Conservation (phyloP, 2,888 invertebrate genomes). For the Drosophila mimica region DNA sequence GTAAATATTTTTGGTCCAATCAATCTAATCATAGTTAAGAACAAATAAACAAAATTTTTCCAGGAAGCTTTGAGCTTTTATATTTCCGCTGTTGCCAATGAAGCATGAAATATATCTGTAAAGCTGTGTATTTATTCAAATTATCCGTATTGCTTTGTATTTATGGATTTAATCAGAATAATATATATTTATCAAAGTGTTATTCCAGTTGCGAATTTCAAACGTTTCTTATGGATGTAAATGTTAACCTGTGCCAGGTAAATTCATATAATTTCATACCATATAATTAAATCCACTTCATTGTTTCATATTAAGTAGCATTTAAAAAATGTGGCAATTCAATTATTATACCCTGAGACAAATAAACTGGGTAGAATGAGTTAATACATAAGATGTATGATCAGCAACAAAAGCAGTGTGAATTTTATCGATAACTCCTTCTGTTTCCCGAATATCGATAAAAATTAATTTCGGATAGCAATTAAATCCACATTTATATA, state of each 20-base stretch:
- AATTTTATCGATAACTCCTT: background rate
- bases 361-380: background rate
- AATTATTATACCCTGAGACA: background rate
- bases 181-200: too few species aligned
- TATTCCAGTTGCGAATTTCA: slow-evolving; percentile 18
- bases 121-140: background rate
- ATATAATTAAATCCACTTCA: too few species aligned
- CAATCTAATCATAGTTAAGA: too few species aligned
- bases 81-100: background rate
- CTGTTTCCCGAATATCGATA: background rate
- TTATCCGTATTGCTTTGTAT: background rate
- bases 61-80: too few species aligned
- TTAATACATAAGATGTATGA: too few species aligned
- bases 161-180: slow-evolving; percentile 1
- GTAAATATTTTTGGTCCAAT: too few species aligned
- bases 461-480: background rate
- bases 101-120: background rate
- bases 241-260: slow-evolving; percentile 46
- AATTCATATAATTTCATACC: slow-evolving; percentile 32
- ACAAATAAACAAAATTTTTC: too few species aligned
- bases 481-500: too few species aligned
- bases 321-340: too few species aligned
- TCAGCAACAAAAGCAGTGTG: background rate
- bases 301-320: too few species aligned
- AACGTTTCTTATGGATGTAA: slow-evolving; percentile 50